Base-by-base conservation (phyloP, 2,888 invertebrate genomes). In the Lamellibrachia columna region DNA sequence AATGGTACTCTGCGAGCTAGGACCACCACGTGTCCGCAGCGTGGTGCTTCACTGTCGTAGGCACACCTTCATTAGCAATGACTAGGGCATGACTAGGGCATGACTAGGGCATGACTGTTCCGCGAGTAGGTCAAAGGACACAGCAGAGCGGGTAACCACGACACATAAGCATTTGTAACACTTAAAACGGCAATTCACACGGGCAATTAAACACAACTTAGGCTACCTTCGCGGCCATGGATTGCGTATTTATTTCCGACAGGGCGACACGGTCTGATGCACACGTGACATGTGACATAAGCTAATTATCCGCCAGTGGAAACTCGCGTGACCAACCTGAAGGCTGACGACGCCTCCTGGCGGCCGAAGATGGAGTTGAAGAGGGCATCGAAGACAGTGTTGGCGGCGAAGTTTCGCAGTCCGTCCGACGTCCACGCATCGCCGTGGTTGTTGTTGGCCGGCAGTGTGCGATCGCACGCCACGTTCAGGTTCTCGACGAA, bases 301-400 rank as follows among this genome's bases (percentile, higher is more conserved):
- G 15, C 75, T 75, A 75, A 75, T 22, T n/a, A 22, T 60, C 60
- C 60, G 60, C 15, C 60, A 60, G 60, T 9, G 22, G 75, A n/a
- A 15, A 55, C 55, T 55, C 55, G 55, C 90, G 93, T 94, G 11
- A 94, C 93, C 22, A 96, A 95, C 93, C 96, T 95, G 94, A 96
- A 96, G 90, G 93, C 94, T 40, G 94, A 94, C 11, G 15, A 6
- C 22, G 94, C 93, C 93, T 95, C 95, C 53, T 94, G 94, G 91
- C 94, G 94, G 90, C 96, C 96, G 94, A 96, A 96, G 92, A 96
- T 95, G 75, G 96, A 95, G 95, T 96, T 96, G 94, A 96, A 96
- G 92, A 96, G 95, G 91, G 96, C 95, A 28, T 95, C 94, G 94
- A 96, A 96, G 93, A 96, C 94, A 53, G 96, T 96, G 90, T 95